phyloP scores from a whole-genome alignment of 2,797 vertebrate genomes.

The Chiloscyllium punctatum region DNA sequence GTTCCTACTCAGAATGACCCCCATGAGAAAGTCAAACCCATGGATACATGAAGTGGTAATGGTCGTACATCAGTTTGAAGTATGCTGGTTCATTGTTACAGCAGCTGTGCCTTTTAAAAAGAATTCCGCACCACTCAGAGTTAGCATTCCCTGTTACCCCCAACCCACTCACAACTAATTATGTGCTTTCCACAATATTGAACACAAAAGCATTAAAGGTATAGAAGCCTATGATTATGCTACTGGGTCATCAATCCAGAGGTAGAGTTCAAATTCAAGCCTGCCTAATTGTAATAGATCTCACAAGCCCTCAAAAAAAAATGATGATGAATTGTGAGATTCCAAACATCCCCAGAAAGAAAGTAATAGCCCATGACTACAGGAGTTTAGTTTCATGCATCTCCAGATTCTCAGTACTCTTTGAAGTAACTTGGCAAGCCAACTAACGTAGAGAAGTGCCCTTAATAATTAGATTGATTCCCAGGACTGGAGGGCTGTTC shows the following conservation, averaged over 20 bases:
- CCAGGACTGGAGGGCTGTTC: background rate
- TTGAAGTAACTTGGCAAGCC: background rate
- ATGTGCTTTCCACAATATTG: background rate
- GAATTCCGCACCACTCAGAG: background rate
- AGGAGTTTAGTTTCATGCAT: background rate
- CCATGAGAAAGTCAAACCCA: background rate
- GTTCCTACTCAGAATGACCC: background rate
- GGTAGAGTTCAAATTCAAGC: background rate
- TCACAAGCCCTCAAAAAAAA: background rate
- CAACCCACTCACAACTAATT: background rate
- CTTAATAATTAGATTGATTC: background rate
- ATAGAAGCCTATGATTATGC: background rate
- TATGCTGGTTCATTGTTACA: background rate
- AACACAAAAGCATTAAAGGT: background rate
- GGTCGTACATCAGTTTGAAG: background rate
- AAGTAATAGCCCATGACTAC: background rate
- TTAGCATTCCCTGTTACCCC: background rate
- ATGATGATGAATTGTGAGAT: background rate
- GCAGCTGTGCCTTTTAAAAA: background rate
- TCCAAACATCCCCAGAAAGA: background rate
- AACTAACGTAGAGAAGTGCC: background rate
- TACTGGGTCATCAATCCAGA: background rate
- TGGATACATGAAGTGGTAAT: background rate
- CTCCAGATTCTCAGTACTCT: background rate
- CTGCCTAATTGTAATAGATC: background rate